Base-by-base conservation (phyloP, 2,888 invertebrate species). In the Apomyelois bistriatella region DNA sequence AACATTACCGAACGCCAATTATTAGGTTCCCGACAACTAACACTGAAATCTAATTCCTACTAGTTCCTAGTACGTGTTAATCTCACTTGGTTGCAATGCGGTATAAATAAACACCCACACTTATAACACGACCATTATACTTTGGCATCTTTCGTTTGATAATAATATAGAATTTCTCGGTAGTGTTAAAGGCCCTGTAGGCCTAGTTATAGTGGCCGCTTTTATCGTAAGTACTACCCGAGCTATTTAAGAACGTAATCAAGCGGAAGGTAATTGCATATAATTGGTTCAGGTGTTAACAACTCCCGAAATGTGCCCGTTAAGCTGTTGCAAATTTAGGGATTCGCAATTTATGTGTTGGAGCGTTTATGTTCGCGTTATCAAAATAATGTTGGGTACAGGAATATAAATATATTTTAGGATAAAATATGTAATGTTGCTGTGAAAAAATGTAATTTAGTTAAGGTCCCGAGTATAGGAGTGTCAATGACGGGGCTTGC, bases 271-370 rank as follows among this genome's bases (percentile, higher is more conserved):
- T 70, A 66, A 72, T 72, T 65, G 67, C 65, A 64, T 66, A 69
- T 75, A 76, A 77, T 77, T 72, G 78, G 78, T 74, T 77, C 75
- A 76, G 79, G 78, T 76, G 77, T 70, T 70, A 76, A 76, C 72
- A 74, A 70, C 73, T 66, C 66, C 64, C 65, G 58, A 67, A 72
- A 71, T 69, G 68, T 65, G 62, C 62, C 58, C 63, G 67, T 64
- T 69, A 69, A 71, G 71, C 65, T 64, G 61, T 58, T 57, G 59
- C 58, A 58, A 58, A 59, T 61, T 58, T 57, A 55, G 62, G 62
- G 59, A 61, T 63, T 64, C 55, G 62, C 64, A 60, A 70, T 72
- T 71, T 66, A 72, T 66, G 64, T 64, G 56, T 56, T 55, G 57
- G 55, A 54, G 54, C 58, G 59, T 59, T 62, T 61, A 63, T 59